These are phyloP conservation scores for Diloba caeruleocephala DNA, from an alignment of 2,888 invertebrate species.

Conservation along the genomic window DNA sequence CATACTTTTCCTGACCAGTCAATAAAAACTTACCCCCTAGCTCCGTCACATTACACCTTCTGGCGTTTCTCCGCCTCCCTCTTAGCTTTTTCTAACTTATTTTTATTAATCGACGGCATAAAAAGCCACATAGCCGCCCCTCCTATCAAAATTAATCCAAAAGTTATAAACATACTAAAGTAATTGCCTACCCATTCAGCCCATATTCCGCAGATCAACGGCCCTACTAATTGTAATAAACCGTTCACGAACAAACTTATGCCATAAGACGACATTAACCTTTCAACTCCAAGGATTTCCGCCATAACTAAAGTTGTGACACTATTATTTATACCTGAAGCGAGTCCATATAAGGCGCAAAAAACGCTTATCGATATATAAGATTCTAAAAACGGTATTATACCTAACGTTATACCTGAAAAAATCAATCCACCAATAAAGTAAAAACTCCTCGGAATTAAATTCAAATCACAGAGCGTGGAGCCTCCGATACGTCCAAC, in stretches of 20 bases:
- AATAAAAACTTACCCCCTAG: no score
- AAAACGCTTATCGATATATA: constrained; percentile 91
- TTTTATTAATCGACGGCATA: constrained; percentile 91
- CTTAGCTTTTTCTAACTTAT: constrained; percentile 64
- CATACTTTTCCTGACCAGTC: no score
- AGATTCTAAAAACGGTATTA: constrained; percentile 91
- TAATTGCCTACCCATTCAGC: constrained; percentile 90
- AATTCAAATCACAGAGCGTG: constrained; percentile 93
- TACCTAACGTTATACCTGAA: constrained; percentile 92
- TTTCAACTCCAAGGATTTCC: constrained; percentile 95
- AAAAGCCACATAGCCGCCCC: constrained; percentile 94
- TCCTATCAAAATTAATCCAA: constrained; percentile 92
- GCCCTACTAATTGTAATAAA: constrained; percentile 93
- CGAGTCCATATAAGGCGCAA: constrained; percentile 94
- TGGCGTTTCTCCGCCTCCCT: constrained; percentile 48
- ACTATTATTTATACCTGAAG: constrained; percentile 95
- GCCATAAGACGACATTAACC: constrained; percentile 95
- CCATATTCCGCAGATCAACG: constrained; percentile 94
- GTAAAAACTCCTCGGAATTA: constrained; percentile 94
- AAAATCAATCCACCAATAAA: constrained; percentile 94
- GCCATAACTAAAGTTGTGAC: constrained; percentile 96
- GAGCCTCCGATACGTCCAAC: constrained; percentile 96
- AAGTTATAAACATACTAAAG: constrained; percentile 92
- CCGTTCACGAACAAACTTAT: constrained; percentile 96
- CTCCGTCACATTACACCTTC: constrained; percentile 49